Evolutionary conservation across 2,113 vertebrate species (phyloP).

Genomic region (Pelobates fuscus): DNA sequence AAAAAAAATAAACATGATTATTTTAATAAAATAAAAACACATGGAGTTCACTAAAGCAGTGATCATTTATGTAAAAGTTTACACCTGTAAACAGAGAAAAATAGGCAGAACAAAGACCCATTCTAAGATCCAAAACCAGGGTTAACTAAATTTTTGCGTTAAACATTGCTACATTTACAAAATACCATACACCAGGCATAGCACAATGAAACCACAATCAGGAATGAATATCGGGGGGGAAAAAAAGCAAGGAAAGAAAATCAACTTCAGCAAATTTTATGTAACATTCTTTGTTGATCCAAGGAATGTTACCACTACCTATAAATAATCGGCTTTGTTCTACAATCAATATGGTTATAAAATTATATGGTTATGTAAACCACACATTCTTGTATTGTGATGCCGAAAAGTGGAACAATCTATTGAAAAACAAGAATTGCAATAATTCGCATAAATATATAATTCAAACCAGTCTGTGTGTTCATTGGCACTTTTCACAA

Average conservation of each 20-base stretch:
- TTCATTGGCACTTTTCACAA: conserved; percentile 20
- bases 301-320: conserved; percentile 7
- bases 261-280: conserved; percentile 11
- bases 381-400: conserved; percentile 32
- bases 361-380: conserved; percentile 31
- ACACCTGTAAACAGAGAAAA: no score
- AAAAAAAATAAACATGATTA: no score
- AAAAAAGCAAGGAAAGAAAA: neutral
- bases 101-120: no score
- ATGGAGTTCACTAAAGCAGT: no score
- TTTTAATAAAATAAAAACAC: no score
- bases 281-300: neutral
- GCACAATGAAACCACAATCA: neutral
- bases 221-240: neutral
- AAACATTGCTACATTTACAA: neutral
- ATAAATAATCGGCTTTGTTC: conserved; percentile 21
- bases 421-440: conserved; percentile 19
- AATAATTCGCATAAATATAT: conserved; percentile 21
- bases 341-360: conserved; percentile 25
- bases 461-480: conserved; percentile 36
- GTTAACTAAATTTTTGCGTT: neutral
- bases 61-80: no score
- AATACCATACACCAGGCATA: neutral
- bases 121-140: neutral
- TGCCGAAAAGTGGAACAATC: conserved; percentile 20